Evolutionary conservation across 2,113 vertebrate genomes (phyloP).

Genomic region (Microtus ochrogaster): DNA sequence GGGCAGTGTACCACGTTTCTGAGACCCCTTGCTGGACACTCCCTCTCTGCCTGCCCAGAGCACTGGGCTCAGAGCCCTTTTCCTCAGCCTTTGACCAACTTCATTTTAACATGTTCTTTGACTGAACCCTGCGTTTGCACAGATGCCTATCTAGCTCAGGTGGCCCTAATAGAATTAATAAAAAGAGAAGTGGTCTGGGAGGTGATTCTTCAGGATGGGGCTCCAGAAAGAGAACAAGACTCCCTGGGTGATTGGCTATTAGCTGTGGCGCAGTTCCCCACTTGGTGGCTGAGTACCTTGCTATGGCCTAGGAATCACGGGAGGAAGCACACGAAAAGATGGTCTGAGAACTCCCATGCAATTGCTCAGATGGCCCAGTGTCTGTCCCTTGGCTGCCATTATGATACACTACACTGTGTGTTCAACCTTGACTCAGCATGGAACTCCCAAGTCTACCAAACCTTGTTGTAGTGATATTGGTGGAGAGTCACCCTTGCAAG

Average conservation of each 20-base stretch:
- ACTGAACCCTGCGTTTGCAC: background rate
- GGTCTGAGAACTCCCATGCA: too few relatives aligned
- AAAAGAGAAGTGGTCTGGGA: background rate
- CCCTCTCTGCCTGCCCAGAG: background rate
- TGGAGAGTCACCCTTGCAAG: slow-evolving; percentile 61
- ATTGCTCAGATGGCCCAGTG: background rate
- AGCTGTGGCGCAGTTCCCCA: background rate
- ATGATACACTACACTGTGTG: background rate
- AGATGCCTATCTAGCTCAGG: background rate
- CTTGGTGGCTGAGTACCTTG: background rate
- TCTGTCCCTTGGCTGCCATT: background rate
- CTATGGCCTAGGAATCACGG: background rate
- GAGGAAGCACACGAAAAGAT: background rate
- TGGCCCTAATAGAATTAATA: background rate
- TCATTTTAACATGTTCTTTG: background rate
- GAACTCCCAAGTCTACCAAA: background rate
- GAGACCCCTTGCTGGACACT: background rate
- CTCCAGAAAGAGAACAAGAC: background rate
- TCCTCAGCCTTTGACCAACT: rapidly evolving
- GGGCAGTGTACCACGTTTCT: background rate
- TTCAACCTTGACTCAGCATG: background rate
- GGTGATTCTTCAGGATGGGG: background rate
- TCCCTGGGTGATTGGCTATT: too few relatives aligned
- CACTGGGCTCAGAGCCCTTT: rapidly evolving
- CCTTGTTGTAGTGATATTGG: background rate